A percentile compares a stretch with the other conserved stretches of the same genome.
These are phyloP conservation scores for Suncus etruscus DNA, from an alignment of 2,113 vertebrate species.

Conservation along the genomic window DNA sequence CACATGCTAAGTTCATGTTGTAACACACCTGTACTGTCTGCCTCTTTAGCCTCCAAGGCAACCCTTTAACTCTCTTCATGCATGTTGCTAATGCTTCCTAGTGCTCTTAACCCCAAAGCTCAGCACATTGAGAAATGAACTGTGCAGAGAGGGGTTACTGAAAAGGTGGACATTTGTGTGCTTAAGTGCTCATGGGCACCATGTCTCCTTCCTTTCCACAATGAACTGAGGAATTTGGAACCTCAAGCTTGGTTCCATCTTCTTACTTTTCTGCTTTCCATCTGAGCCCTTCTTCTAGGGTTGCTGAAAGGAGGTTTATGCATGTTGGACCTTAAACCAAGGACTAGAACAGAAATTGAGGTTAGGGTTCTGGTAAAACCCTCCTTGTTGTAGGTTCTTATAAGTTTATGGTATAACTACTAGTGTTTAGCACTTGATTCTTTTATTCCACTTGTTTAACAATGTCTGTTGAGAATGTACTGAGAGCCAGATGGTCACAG, in stretches of 20 bases:
- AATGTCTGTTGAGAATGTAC: conserved; percentile 18
- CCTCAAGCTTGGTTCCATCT: neutral
- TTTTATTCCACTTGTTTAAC: conserved; percentile 2
- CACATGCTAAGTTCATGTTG: too few species aligned
- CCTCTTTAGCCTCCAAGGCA: too few species aligned
- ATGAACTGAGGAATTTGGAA: too few species aligned
- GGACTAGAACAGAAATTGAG: neutral
- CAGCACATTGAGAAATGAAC: neutral
- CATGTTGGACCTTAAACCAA: neutral
- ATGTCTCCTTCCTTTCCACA: neutral
- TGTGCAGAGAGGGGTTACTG: neutral
- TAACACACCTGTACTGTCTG: too few species aligned
- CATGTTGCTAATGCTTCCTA: neutral
- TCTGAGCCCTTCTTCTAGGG: neutral
- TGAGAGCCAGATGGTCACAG: neutral
- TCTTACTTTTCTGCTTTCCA: neutral
- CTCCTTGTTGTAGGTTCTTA: neutral
- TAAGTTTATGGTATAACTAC: neutral
- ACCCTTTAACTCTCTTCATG: too few species aligned
- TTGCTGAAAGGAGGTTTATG: conserved; percentile 11
- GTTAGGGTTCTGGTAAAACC: neutral
- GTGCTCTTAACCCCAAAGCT: too few species aligned
- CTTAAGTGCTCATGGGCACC: accelerated
- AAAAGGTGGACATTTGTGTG: neutral
- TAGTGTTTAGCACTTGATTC: neutral